These are phyloP conservation scores for Chydorus sphaericus DNA, from an alignment of 2,888 invertebrate genomes.

Conservation along the genomic window DNA sequence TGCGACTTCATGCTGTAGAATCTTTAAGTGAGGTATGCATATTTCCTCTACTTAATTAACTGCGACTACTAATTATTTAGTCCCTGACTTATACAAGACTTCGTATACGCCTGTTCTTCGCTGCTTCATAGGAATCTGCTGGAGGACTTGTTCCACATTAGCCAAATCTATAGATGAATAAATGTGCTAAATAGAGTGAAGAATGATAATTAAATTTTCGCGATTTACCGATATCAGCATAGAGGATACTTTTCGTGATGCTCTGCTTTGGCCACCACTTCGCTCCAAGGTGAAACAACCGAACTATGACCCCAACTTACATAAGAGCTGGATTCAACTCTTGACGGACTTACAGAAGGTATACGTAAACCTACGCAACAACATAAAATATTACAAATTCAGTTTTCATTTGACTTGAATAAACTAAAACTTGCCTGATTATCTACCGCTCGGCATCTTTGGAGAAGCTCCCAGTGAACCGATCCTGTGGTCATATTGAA, in stretches of 20 bases:
- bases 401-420: no score
- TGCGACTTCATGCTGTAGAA: no score
- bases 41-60: no score
- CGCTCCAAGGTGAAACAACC: slow-evolving; percentile 60
- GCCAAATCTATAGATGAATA: slow-evolving; percentile 50
- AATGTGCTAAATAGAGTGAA: no score
- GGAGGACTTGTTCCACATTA: slow-evolving; percentile 55
- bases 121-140: slow-evolving; percentile 71
- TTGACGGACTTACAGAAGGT: slow-evolving; percentile 73
- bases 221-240: slow-evolving; percentile 54
- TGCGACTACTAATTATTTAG: no score
- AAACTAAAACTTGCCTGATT: slow-evolving; percentile 61
- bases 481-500: slow-evolving; percentile 96
- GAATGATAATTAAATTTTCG: no score
- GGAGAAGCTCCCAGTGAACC: slow-evolving; percentile 77
- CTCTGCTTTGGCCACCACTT: slow-evolving; percentile 50
- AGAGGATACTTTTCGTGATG: slow-evolving; percentile 52
- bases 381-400: no score
- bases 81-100: slow-evolving; percentile 15
- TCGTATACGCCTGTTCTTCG: slow-evolving; percentile 59
- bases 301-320: slow-evolving; percentile 76
- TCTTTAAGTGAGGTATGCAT: no score
- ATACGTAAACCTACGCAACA: no score
- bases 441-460: slow-evolving; percentile 66
- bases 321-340: slow-evolving; percentile 53